Evolutionary conservation across 1,140 invertebrate genomes (phyloP).

Genomic region (Panagrolaimus sp.): DNA sequence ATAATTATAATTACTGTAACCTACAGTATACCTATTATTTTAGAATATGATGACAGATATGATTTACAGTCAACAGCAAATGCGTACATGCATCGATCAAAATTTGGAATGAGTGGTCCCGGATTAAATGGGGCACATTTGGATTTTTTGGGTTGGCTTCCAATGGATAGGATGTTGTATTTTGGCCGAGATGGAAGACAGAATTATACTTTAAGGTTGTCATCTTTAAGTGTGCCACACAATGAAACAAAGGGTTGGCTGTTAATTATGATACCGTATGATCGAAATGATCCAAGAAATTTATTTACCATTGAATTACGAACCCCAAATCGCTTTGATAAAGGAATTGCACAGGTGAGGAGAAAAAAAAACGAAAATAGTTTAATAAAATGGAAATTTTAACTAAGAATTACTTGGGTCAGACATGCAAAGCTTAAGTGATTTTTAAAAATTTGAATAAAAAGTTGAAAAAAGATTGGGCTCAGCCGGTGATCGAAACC

Average conservation of each 20-base stretch:
- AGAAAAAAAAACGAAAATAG: no score
- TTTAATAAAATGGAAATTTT: neutral
- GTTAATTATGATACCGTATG: conserved; percentile 53
- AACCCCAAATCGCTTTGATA: conserved; percentile 45
- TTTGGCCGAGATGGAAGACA: conserved; percentile 50
- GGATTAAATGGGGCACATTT: conserved; percentile 55
- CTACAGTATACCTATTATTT: no score
- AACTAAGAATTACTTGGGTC: no score
- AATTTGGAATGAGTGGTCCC: conserved; percentile 55
- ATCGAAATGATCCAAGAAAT: conserved; percentile 47
- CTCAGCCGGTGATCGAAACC: conserved; percentile 51
- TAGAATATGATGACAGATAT: conserved; percentile 55
- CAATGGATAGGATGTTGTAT: conserved; percentile 55
- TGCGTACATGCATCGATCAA: conserved; percentile 55
- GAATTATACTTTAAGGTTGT: conserved; percentile 55
- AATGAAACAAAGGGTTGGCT: conserved; percentile 49
- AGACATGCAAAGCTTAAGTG: no score
- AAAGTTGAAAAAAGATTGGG: no score
- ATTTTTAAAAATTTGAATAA: no score
- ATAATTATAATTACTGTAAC: no score
- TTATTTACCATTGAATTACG: conserved; percentile 52
- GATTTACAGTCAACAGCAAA: conserved; percentile 58
- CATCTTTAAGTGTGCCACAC: conserved; percentile 54
- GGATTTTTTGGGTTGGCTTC: conserved; percentile 57
- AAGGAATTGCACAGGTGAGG: conserved; percentile 41